Evolutionary conservation across 2,113 vertebrate genomes (phyloP).

Genomic region (Eulemur rufifrons): DNA sequence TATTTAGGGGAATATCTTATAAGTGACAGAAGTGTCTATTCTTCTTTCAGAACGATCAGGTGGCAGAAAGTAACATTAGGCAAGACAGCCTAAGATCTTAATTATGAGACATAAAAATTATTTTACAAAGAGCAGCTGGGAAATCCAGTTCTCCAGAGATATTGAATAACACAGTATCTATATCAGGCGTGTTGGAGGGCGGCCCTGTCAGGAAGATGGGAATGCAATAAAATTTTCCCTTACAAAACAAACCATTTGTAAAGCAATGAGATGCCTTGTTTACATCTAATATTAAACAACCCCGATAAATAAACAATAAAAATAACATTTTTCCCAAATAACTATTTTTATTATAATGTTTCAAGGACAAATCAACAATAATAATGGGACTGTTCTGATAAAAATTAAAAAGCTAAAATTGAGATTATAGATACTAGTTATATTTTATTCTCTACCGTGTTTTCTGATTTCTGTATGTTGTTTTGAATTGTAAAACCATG

Average conservation of each 20-base stretch:
- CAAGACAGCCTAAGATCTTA: background rate
- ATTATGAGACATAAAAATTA: background rate
- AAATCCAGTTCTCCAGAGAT: background rate
- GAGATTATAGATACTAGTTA: background rate
- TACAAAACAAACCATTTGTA: background rate
- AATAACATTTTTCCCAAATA: constrained; percentile 1
- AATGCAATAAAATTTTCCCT: background rate
- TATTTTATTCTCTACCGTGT: background rate
- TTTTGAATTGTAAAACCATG: constrained; percentile 6
- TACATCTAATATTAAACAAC: background rate
- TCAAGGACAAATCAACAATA: background rate
- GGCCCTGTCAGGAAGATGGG: background rate
- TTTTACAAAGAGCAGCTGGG: background rate
- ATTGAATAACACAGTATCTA: background rate
- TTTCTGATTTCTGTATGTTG: background rate
- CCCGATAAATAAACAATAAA: background rate
- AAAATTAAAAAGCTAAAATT: constrained; percentile 6
- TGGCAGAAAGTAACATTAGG: background rate
- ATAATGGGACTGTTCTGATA: background rate
- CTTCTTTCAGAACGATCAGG: background rate
- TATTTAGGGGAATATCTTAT: background rate
- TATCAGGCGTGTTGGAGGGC: no score
- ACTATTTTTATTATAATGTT: background rate
- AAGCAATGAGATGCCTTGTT: background rate
- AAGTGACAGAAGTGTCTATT: background rate